These are phyloP conservation scores for Andrena chrysosceles DNA, from an alignment of 2,888 invertebrate genomes.

Conservation along the genomic window DNA sequence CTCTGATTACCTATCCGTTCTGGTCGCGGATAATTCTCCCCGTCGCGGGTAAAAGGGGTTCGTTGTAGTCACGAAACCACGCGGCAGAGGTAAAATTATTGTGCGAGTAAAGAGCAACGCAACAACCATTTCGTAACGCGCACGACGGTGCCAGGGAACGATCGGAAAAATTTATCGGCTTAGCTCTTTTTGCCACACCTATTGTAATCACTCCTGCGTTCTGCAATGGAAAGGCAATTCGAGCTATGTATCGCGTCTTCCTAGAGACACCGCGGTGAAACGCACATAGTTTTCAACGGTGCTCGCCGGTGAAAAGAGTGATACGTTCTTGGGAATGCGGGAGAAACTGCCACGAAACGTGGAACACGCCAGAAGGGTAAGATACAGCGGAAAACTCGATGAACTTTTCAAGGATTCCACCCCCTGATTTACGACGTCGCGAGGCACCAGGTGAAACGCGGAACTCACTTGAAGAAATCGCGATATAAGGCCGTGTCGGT, in stretches of 20 bases:
- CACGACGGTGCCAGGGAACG: background rate
- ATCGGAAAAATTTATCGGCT: constrained; percentile 2
- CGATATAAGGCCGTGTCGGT: background rate
- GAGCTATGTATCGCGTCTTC: background rate
- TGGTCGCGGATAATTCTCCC: background rate
- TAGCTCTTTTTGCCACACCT: constrained; percentile 3
- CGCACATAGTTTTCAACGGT: background rate
- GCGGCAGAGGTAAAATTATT: constrained; percentile 14
- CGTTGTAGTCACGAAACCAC: background rate
- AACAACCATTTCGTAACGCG: background rate
- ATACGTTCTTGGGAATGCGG: constrained; percentile 25
- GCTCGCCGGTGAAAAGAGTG: constrained; percentile 5
- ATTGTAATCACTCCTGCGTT: constrained; percentile 31
- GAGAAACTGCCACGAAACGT: constrained; percentile 28
- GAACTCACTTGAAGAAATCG: constrained; percentile 30
- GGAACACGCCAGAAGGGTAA: constrained; percentile 22
- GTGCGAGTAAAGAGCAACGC: background rate
- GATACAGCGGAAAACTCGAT: constrained; percentile 32
- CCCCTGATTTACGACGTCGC: constrained; percentile 56
- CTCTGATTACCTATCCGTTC: background rate
- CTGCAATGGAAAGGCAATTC: background rate
- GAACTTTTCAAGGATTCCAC: constrained; percentile 51
- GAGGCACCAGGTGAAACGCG: constrained; percentile 32
- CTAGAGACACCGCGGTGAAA: background rate
- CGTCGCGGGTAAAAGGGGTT: constrained; percentile 13